A percentile compares a stretch with the other conserved stretches of the same genome.
phyloP scores from a whole-genome alignment of 35 echinoderm and acorn worm genomes.

The Chiridota heheva region DNA sequence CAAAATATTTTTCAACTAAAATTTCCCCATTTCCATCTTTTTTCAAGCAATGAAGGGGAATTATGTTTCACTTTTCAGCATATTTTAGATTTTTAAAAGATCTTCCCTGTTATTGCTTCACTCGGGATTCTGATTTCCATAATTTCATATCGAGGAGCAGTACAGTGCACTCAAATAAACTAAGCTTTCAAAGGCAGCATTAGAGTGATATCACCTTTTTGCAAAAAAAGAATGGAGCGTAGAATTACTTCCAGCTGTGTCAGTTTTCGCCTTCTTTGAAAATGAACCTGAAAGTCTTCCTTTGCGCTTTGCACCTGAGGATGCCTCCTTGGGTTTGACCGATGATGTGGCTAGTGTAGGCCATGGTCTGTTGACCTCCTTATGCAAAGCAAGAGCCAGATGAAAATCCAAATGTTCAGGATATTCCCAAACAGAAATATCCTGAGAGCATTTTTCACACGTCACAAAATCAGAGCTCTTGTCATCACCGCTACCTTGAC shows the following conservation, averaged over 20 bases:
- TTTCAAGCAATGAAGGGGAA: no score
- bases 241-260: conserved; percentile 6
- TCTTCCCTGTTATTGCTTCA: no score
- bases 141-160: no score
- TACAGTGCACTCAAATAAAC: no score
- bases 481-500: background rate
- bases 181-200: no score
- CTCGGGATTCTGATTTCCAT: no score
- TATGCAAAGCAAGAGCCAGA: conserved; percentile 75
- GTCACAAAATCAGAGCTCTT: conserved; percentile 50
- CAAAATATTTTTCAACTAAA: no score
- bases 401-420: conserved; percentile 96
- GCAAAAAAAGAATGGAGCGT: conserved; percentile 71
- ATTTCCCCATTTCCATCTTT: no score
- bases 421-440: conserved; percentile 78
- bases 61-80: no score
- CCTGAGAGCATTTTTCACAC: conserved; percentile 76
- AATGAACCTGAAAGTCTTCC: conserved; percentile 34
- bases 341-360: background rate
- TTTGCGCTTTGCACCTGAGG: conserved; percentile 45
- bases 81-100: no score
- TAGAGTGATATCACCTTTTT: conserved; percentile 71
- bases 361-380: conserved; percentile 6
- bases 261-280: conserved; percentile 62
- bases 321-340: background rate